A percentile compares a stretch with the other conserved stretches of the same genome.
Evolutionary conservation across 2,888 invertebrate species (phyloP).

Genomic region (Lordiphosa fenestrarum): DNA sequence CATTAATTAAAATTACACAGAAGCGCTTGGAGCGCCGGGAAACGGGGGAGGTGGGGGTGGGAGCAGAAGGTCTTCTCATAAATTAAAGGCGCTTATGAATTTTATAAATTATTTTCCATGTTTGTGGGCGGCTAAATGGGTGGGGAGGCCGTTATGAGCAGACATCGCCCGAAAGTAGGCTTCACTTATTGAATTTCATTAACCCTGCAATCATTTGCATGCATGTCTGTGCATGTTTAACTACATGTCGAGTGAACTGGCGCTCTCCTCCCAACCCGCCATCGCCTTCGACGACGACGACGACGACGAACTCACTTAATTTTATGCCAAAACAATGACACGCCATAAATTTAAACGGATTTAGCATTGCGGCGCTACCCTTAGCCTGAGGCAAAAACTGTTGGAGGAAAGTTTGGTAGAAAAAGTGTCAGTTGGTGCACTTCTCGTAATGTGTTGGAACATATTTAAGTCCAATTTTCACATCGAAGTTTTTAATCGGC

Average conservation of each 20-base stretch:
- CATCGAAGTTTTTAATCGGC: no score
- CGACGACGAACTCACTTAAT: conserved; percentile 65
- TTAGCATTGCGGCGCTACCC: conserved; percentile 53
- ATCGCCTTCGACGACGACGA: neutral
- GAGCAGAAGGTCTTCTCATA: conserved; percentile 46
- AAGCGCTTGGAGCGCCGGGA: conserved; percentile 41
- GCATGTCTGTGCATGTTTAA: conserved; percentile 66
- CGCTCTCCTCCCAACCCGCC: neutral
- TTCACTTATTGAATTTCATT: conserved; percentile 63
- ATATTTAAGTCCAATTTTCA: no score
- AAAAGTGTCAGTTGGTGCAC: neutral
- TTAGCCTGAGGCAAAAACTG: neutral
- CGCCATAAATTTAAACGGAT: conserved; percentile 75
- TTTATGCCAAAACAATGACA: conserved; percentile 75
- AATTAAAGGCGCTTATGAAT: conserved; percentile 74
- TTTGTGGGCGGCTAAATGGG: conserved; percentile 29
- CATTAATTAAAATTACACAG: conserved; percentile 69
- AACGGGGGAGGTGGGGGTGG: neutral
- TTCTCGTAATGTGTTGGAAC: no score
- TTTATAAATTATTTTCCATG: conserved; percentile 66
- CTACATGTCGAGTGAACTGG: conserved; percentile 36
- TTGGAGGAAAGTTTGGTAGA: neutral
- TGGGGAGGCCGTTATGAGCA: conserved; percentile 39
- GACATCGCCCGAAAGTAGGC: conserved; percentile 50
- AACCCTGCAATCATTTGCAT: conserved; percentile 63